phyloP scores from a whole-genome alignment of 2,113 vertebrate genomes.

The Epinephelus lanceolatus region DNA sequence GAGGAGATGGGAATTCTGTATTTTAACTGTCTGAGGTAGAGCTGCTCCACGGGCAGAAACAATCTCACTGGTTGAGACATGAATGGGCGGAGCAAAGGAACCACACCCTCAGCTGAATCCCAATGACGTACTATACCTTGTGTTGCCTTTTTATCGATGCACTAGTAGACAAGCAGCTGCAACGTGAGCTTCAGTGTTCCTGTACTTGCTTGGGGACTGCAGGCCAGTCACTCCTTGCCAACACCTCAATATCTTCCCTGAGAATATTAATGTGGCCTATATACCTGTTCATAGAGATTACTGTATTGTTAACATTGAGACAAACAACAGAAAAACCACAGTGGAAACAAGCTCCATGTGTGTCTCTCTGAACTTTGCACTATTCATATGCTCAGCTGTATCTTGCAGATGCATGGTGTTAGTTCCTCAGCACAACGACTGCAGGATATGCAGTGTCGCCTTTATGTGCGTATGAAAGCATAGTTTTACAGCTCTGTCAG shows the following conservation, averaged over 20 bases:
- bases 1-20: neutral
- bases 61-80: slow-evolving; percentile 15
- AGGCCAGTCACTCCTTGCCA: no score
- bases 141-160: neutral
- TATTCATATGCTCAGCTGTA: no score
- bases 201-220: neutral
- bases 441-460: no score
- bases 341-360: no score
- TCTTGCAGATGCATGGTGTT: no score
- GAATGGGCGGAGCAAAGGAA: neutral
- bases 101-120: neutral
- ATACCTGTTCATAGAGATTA: no score
- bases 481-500: no score
- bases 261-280: neutral
- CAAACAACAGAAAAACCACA: neutral
- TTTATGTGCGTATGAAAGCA: no score
- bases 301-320: neutral
- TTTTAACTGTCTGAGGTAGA: slow-evolving; percentile 10
- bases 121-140: neutral
- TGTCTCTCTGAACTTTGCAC: no score
- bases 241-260: neutral
- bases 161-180: neutral
- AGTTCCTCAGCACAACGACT: no score
- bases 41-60: neutral
- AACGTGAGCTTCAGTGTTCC: no score